Conservation (phyloP, 2,797 vertebrate genomes). For the Liparis tanakae region DNA sequence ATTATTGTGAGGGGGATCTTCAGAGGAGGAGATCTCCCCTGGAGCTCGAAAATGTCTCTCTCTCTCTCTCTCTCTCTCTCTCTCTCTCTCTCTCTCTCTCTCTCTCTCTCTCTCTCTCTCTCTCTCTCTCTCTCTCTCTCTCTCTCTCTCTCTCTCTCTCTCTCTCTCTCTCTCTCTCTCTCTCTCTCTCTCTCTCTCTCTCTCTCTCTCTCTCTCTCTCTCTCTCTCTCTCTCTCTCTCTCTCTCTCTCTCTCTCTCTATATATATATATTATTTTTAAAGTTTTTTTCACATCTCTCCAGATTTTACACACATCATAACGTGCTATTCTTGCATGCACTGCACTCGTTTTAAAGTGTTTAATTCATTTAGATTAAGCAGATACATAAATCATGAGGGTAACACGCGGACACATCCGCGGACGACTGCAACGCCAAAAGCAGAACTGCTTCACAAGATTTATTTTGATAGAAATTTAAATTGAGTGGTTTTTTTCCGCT, state of each 20-base stretch:
- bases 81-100: constrained; percentile 24
- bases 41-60: constrained; percentile 57
- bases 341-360: neutral
- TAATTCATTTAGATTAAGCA: neutral
- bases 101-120: constrained; percentile 38
- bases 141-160: constrained; percentile 31
- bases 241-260: constrained; percentile 25
- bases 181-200: constrained; percentile 20
- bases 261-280: too few species aligned
- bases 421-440: neutral
- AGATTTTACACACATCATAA: neutral
- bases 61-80: constrained; percentile 1
- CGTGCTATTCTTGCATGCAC: neutral
- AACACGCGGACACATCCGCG: neutral
- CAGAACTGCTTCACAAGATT: neutral
- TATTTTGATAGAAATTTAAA: neutral
- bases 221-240: constrained; percentile 18
- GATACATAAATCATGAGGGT: neutral
- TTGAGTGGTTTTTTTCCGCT: neutral
- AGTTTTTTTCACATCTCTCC: neutral
- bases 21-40: constrained; percentile 71
- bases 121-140: constrained; percentile 9
- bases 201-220: constrained; percentile 25
- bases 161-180: constrained; percentile 23
- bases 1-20: constrained; percentile 82